Evolutionary conservation across 2,888 invertebrate genomes (phyloP), one percentile per base, ranked within the genome.

Genomic region (Mactromeris polynyma): DNA sequence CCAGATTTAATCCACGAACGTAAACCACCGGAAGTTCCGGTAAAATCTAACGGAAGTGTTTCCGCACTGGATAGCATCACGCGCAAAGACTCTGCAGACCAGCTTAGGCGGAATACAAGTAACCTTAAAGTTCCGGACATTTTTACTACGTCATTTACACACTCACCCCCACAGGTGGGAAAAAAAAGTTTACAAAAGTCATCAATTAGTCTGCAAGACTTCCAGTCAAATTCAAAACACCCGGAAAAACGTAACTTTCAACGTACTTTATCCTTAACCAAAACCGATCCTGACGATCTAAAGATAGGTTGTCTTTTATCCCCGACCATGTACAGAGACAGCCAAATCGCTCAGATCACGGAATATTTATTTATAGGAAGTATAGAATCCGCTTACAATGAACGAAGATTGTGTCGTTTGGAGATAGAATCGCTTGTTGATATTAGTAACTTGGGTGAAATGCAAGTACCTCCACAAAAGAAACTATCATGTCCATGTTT

Each of bases 401-500:
- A 97, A 88, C 96, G 96, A 19, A 93, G 97, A 17, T 94, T 97
- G 31, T 97, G 97, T 93, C 96, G 96, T 26, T 93, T 97, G 31
- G 95, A 96, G 83, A 96, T 97, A 83, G 96, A 97, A 86, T 96
- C 96, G 38, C 93, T 97, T n/a, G 95, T 97, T 11, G 97, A 97
- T 92, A 95, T 97, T 64, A 96, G 96, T 81, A 95, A 96, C 86
- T 36, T 93, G 31, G 89, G 89, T 26, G 93, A 92, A 31, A 92
- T 93, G 83, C 93, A 95, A 73, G 93, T 94, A 19, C 94, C 92
- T 11, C 89, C 94, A 0, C 85, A 92, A 19, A 93, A 94, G 54
- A 94, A 94, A 86, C 90, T 92, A 4, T 93, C 92, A 19, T 95
- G 95, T 81, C 95, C 96, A 0, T 96, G 96, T 81, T 91, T 94